Conservation (phyloP, 2,113 vertebrate species). For the Mirza zaza region DNA sequence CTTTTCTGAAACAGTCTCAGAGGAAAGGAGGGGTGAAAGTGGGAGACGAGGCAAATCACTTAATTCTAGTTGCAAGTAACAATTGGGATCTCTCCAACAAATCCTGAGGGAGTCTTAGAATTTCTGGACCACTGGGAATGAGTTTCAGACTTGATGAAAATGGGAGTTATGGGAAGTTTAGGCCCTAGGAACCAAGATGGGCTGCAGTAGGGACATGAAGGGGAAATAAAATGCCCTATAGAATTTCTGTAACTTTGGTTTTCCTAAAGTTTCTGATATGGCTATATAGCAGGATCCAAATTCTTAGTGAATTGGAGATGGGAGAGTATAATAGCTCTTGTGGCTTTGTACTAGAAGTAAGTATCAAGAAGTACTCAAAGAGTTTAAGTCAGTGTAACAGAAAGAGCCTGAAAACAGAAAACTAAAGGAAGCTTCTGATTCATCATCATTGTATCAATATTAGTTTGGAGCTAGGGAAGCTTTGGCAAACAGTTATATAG, state of each 20-base stretch:
- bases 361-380: neutral
- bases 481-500: neutral
- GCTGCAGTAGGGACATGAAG: neutral
- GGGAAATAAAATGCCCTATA: neutral
- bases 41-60: neutral
- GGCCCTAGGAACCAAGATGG: neutral
- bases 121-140: neutral
- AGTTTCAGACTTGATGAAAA: neutral
- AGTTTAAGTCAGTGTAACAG: neutral
- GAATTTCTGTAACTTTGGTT: neutral
- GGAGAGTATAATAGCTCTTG: neutral
- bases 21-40: neutral
- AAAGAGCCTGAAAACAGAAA: neutral
- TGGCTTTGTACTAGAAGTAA: neutral
- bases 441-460: neutral
- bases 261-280: neutral
- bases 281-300: neutral
- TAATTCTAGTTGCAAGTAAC: neutral
- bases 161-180: neutral
- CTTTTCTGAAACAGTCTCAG: slow-evolving; percentile 21
- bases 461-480: neutral
- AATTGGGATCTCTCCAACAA: neutral
- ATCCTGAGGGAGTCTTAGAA: neutral
- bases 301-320: neutral
- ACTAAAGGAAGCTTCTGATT: neutral